These are phyloP conservation scores for Euspilapteryx auroguttella DNA, from an alignment of 2,888 invertebrate genomes.

Conservation along the genomic window DNA sequence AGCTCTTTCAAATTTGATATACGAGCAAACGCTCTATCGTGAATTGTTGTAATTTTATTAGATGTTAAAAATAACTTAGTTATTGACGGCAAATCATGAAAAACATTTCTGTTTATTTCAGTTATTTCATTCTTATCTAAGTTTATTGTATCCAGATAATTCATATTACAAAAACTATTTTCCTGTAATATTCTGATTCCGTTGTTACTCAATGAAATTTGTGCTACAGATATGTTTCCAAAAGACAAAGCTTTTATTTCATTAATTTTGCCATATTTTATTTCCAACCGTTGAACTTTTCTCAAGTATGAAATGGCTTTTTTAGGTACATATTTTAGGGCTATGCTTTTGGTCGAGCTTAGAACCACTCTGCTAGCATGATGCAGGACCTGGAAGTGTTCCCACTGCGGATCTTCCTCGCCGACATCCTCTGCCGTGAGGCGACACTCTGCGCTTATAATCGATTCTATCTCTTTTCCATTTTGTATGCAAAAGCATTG, in stretches of 20 bases:
- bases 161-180: constrained; percentile 71
- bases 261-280: constrained; percentile 70
- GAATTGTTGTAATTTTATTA: constrained; percentile 82
- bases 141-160: constrained; percentile 63
- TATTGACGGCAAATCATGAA: constrained; percentile 69
- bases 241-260: constrained; percentile 70
- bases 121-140: constrained; percentile 72
- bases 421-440: constrained; percentile 61
- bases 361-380: constrained; percentile 66
- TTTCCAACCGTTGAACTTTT: constrained; percentile 52
- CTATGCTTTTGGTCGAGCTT: constrained; percentile 65
- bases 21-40: constrained; percentile 80
- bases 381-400: constrained; percentile 64
- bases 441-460: constrained; percentile 71
- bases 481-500: constrained; percentile 34
- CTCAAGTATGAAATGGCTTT: constrained; percentile 63
- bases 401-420: constrained; percentile 67
- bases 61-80: constrained; percentile 76
- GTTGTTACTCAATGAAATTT: constrained; percentile 68
- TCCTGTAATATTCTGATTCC: constrained; percentile 65
- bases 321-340: constrained; percentile 69
- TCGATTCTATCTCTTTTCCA: constrained; percentile 16
- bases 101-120: constrained; percentile 73
- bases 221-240: constrained; percentile 68
- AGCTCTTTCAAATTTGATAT: constrained; percentile 71